These are phyloP conservation scores for Microdon myrmicae DNA, from an alignment of 2,888 invertebrate genomes.

Conservation along the genomic window DNA sequence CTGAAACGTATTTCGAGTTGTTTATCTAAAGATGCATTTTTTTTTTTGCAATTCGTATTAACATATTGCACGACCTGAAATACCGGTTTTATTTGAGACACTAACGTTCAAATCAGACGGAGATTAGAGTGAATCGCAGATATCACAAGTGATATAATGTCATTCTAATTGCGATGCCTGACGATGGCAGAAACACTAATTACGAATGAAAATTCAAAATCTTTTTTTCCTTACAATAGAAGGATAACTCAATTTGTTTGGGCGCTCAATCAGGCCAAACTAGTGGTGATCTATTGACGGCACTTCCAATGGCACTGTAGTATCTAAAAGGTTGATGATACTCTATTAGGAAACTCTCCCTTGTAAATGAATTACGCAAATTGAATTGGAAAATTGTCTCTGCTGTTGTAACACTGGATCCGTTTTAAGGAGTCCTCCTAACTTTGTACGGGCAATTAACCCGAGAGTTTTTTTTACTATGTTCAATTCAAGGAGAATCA, in stretches of 20 bases:
- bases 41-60: too few relatives aligned
- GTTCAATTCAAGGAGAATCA: constrained; percentile 9
- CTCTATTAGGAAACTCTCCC: constrained; percentile 45
- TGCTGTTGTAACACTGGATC: constrained; percentile 20
- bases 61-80: too few relatives aligned
- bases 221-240: background rate
- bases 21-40: too few relatives aligned
- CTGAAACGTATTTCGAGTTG: too few relatives aligned
- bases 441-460: constrained; percentile 34
- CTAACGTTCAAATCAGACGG: too few relatives aligned
- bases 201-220: too few relatives aligned
- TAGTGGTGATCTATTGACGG: background rate
- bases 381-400: constrained; percentile 51
- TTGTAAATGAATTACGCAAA: constrained; percentile 55
- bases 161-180: too few relatives aligned
- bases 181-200: too few relatives aligned
- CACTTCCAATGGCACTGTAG: background rate
- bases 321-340: too few relatives aligned
- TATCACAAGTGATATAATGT: too few relatives aligned
- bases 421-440: constrained; percentile 16
- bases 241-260: constrained; percentile 7
- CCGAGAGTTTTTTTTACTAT: constrained; percentile 5
- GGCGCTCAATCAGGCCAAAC: background rate
- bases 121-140: too few relatives aligned
- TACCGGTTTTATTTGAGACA: too few relatives aligned